Percentiles rank a stretch among this genome's conserved stretches.
These are phyloP conservation scores for Paguma larvata DNA, from an alignment of 2,797 vertebrate genomes.

Conservation along the genomic window DNA sequence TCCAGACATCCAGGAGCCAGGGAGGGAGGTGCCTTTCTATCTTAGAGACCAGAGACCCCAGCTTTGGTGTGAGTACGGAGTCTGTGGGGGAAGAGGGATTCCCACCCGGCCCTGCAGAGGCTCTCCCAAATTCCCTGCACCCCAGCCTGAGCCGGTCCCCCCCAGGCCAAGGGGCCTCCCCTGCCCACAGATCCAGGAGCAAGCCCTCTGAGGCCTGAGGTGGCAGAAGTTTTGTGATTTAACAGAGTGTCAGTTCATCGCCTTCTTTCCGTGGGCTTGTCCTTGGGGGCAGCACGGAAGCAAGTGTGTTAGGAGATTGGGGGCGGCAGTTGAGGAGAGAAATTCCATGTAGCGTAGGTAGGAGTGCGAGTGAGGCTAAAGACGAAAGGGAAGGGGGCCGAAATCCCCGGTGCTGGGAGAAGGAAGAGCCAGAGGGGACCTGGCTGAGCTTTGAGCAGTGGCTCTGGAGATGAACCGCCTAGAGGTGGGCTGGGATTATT, in stretches of 20 bases:
- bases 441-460: background rate
- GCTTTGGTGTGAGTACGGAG: background rate
- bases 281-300: slow-evolving; percentile 23
- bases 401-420: background rate
- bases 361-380: background rate
- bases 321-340: background rate
- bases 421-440: background rate
- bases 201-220: background rate
- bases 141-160: background rate
- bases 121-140: background rate
- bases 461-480: background rate
- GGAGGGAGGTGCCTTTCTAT: background rate
- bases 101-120: background rate
- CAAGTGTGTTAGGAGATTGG: background rate
- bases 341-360: background rate
- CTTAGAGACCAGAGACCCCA: background rate
- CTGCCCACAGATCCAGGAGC: background rate
- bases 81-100: background rate
- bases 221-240: background rate
- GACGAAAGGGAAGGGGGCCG: background rate
- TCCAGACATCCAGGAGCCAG: background rate
- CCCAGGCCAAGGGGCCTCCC: background rate
- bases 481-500: background rate
- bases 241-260: background rate
- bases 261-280: background rate